Conservation (phyloP, 2,113 vertebrate genomes). For the Sula dactylatra region DNA sequence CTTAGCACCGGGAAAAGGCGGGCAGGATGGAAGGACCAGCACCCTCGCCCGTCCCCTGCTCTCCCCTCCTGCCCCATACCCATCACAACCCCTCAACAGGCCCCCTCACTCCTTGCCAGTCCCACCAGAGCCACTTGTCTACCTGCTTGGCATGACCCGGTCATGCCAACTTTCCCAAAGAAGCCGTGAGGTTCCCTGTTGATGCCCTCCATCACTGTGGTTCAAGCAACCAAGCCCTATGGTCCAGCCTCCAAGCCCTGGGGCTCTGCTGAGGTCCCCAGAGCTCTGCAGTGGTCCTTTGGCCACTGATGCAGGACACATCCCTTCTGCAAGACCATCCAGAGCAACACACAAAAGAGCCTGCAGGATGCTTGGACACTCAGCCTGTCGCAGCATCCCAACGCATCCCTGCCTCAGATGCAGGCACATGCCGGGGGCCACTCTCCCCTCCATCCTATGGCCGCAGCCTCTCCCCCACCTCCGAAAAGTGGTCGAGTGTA, state of each 20-base stretch:
- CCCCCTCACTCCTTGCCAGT: fast-evolving
- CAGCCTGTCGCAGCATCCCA: neutral
- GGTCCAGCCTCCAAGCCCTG: neutral
- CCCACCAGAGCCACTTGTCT: neutral
- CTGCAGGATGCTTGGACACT: neutral
- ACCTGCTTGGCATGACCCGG: neutral
- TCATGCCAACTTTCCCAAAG: neutral
- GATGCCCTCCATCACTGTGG: neutral
- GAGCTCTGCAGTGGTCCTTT: neutral
- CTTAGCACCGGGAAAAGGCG: neutral
- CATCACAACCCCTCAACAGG: neutral
- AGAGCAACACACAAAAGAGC: neutral
- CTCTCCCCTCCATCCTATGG: neutral
- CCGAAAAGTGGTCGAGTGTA: conserved; percentile 77
- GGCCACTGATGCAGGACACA: fast-evolving
- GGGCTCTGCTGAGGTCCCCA: neutral
- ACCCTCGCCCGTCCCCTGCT: neutral
- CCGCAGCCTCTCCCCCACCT: neutral
- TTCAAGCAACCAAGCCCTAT: neutral
- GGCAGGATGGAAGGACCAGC: neutral
- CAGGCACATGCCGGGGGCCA: fast-evolving
- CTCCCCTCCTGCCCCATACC: neutral
- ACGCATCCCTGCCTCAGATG: fast-evolving
- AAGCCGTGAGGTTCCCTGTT: fast-evolving
- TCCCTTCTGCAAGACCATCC: neutral